Percentiles rank a stretch among this genome's conserved stretches.
Conservation (phyloP, 2,888 invertebrate genomes). For the Eupithecia inturbata region DNA sequence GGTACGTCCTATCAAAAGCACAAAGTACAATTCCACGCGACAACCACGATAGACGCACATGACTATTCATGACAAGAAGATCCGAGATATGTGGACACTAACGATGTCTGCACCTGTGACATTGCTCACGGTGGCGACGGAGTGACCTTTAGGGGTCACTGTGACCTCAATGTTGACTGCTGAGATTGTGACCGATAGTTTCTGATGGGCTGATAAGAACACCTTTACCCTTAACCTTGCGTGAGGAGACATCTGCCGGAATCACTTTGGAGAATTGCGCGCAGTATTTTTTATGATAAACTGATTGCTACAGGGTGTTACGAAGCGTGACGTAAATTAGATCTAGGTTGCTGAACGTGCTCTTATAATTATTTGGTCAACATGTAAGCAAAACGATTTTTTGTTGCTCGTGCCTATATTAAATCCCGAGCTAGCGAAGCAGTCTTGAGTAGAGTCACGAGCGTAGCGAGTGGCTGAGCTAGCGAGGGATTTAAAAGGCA, state of each 20-base stretch:
- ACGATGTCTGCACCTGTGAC: constrained; percentile 42
- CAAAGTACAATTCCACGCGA: not conserved
- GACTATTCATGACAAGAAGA: constrained; percentile 27
- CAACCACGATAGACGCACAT: constrained; percentile 21
- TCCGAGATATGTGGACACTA: constrained; percentile 39
- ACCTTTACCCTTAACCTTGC: constrained; percentile 1
- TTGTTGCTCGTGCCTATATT: too few species aligned
- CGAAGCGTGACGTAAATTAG: too few species aligned
- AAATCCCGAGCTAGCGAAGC: too few species aligned
- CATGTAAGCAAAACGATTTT: too few species aligned
- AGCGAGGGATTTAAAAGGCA: too few species aligned
- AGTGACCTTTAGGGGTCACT: constrained; percentile 39
- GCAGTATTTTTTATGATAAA: constrained; percentile 1
- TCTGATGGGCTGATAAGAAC: not conserved
- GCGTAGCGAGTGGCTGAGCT: too few species aligned
- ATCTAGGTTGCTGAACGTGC: too few species aligned
- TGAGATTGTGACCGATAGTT: constrained; percentile 36
- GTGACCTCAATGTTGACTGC: constrained; percentile 34
- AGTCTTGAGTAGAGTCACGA: too few species aligned
- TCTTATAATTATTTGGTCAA: too few species aligned
- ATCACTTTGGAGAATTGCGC: not conserved
- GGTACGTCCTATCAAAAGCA: not conserved
- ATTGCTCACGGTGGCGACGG: constrained; percentile 29
- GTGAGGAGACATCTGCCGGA: not conserved
- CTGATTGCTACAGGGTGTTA: not conserved